Conservation (phyloP, 2,113 vertebrate species). For the Chaetodon trifascialis region DNA sequence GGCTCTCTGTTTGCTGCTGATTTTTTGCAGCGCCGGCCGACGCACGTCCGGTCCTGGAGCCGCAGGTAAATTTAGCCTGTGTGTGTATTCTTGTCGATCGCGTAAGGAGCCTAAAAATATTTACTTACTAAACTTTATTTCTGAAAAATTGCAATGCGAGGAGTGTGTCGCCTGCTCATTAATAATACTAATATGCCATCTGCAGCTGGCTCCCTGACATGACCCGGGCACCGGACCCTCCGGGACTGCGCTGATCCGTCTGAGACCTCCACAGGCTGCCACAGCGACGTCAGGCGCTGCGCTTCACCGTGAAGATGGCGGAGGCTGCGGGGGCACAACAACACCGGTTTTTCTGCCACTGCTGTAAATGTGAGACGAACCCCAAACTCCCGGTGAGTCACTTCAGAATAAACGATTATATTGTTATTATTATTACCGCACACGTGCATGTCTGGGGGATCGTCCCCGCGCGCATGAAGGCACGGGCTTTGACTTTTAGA, state of each 20-base stretch:
- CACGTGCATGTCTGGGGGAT: background rate
- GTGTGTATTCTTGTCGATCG: background rate
- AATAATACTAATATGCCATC: background rate
- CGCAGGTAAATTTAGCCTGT: background rate
- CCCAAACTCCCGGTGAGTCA: conserved; percentile 93
- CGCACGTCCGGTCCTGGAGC: no score
- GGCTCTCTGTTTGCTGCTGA: background rate
- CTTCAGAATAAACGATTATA: background rate
- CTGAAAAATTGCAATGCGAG: background rate
- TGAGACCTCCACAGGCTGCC: conserved; percentile 63
- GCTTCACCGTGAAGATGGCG: conserved; percentile 87
- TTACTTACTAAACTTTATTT: background rate
- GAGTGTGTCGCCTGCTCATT: background rate
- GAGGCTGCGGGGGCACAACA: conserved; percentile 89
- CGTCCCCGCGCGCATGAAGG: background rate
- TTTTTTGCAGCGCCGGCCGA: background rate
- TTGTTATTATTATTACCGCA: no score
- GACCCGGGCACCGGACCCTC: background rate
- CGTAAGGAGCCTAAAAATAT: background rate
- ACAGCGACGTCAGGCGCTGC: conserved; percentile 69
- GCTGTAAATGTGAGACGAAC: conserved; percentile 92
- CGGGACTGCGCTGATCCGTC: conserved; percentile 3
- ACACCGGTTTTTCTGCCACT: conserved; percentile 94
- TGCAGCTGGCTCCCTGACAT: background rate
- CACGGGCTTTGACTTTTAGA: background rate